These are phyloP conservation scores for Macrophya alboannulata DNA, from an alignment of 2,888 invertebrate genomes.

Conservation along the genomic window DNA sequence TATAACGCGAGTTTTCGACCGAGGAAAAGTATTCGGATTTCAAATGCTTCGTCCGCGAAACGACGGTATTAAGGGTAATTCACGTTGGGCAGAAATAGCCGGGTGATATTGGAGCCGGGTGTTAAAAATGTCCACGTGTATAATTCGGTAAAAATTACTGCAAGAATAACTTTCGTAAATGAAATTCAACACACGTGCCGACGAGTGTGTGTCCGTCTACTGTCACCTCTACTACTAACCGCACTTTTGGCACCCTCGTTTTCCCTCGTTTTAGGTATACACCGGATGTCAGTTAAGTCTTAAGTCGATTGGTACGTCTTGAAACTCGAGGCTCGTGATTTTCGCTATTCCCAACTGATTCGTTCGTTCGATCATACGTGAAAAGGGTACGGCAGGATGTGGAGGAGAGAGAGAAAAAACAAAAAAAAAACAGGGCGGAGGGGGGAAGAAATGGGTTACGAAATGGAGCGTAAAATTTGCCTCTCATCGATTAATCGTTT, in stretches of 20 bases:
- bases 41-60: conserved; percentile 37
- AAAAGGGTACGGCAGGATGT: neutral
- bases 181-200: conserved; percentile 45
- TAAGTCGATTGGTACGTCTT: neutral
- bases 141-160: conserved; percentile 41
- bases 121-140: conserved; percentile 46
- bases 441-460: neutral
- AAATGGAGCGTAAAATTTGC: neutral
- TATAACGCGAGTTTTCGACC: conserved; percentile 16
- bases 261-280: neutral
- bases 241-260: conserved; percentile 5
- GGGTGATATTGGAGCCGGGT: conserved; percentile 45
- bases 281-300: conserved; percentile 17
- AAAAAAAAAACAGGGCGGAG: no score
- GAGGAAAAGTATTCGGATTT: conserved; percentile 23
- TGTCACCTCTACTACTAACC: conserved; percentile 12
- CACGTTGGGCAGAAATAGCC: conserved; percentile 19
- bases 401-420: neutral
- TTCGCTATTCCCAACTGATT: conserved; percentile 10
- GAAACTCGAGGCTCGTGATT: conserved; percentile 35
- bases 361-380: conserved; percentile 31
- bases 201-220: conserved; percentile 12
- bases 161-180: conserved; percentile 33
- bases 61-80: conserved; percentile 22
- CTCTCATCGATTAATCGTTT: conserved; percentile 22